phyloP scores from a whole-genome alignment of 2,113 vertebrate genomes.

The Clarias macrocephalus region DNA sequence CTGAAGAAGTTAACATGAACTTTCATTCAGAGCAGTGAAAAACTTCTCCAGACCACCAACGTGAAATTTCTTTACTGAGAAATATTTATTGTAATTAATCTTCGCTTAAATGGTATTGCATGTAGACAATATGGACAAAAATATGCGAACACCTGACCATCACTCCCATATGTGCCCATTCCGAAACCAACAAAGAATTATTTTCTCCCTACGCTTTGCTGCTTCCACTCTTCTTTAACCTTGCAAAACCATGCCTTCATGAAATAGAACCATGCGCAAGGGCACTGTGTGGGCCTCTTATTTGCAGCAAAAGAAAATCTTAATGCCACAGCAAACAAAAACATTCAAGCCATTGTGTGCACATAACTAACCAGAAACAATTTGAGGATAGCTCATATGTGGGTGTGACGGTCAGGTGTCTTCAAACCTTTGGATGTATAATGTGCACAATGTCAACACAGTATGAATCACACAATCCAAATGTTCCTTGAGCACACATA shows the following conservation, averaged over 20 bases:
- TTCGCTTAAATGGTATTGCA: neutral
- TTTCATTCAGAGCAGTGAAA: neutral
- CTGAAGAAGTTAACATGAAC: neutral
- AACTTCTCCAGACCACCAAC: neutral
- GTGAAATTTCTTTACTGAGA: neutral
- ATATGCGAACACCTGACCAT: neutral
- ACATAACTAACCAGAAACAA: neutral
- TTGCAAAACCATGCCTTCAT: neutral
- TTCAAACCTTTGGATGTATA: neutral
- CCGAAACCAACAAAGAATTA: neutral
- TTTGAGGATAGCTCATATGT: neutral
- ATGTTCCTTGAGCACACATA: neutral
- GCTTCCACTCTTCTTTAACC: neutral
- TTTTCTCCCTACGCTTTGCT: neutral
- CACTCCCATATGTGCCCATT: too few species aligned
- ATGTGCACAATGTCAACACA: neutral
- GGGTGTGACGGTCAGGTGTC: neutral
- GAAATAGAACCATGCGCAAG: neutral
- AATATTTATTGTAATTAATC: neutral
- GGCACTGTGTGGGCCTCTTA: neutral
- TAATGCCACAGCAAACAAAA: neutral
- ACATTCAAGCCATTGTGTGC: neutral
- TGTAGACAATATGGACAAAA: neutral
- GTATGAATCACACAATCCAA: neutral
- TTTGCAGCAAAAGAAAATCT: neutral